A percentile compares a stretch with the other conserved stretches of the same genome.
Conservation (phyloP, 1,140 invertebrate species). For the Saxidomus purpurata region DNA sequence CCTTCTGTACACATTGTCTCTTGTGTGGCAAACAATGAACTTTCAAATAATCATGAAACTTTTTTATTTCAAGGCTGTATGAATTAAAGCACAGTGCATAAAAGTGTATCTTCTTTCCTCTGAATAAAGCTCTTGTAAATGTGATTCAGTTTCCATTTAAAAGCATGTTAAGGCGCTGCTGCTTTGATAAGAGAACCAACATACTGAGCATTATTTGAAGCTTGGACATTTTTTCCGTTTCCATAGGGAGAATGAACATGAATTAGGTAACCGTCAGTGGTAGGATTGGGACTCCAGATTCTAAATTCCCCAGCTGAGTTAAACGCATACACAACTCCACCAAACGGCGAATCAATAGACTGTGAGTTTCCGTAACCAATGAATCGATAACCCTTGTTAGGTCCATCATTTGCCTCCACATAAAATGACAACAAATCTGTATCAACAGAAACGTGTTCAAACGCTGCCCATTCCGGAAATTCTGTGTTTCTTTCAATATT, state of each 20-base stretch:
- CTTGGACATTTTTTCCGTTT: slow-evolving; percentile 24
- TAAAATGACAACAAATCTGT: slow-evolving; percentile 37
- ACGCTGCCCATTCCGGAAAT: slow-evolving; percentile 16
- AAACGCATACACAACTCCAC: slow-evolving; percentile 21
- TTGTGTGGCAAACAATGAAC: too few relatives aligned
- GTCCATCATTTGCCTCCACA: slow-evolving; percentile 32
- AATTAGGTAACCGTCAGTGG: neutral
- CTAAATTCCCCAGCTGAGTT: neutral
- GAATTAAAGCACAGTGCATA: too few relatives aligned
- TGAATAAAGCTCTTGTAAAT: too few relatives aligned
- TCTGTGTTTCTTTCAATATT: neutral
- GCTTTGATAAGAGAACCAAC: neutral
- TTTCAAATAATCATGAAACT: too few relatives aligned
- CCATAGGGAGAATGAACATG: slow-evolving; percentile 31
- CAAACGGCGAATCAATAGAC: neutral
- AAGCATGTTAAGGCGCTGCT: too few relatives aligned
- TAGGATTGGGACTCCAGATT: slow-evolving; percentile 33
- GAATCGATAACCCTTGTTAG: slow-evolving; percentile 42
- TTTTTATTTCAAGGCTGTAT: too few relatives aligned
- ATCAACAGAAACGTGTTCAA: neutral
- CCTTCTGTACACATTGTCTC: too few relatives aligned
- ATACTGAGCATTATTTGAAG: slow-evolving; percentile 24
- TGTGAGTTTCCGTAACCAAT: slow-evolving; percentile 28
- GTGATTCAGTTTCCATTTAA: too few relatives aligned
- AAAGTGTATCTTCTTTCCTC: too few relatives aligned